These are phyloP conservation scores for Watsonalla binaria DNA, from an alignment of 2,888 invertebrate species.

Conservation along the genomic window DNA sequence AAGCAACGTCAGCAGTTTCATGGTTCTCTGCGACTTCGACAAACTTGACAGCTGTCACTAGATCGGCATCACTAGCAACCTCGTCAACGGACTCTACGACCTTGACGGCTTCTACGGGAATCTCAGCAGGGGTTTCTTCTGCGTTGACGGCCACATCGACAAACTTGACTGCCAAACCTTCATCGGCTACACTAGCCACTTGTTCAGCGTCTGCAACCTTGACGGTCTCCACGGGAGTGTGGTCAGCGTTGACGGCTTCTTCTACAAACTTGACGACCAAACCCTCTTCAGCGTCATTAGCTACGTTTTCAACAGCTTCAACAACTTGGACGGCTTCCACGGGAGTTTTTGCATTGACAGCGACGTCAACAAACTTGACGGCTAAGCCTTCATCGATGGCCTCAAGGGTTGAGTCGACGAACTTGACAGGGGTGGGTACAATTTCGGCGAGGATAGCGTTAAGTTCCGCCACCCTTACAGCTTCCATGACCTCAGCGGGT, in stretches of 20 bases:
- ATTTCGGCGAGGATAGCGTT: conserved; percentile 5
- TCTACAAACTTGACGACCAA: no score
- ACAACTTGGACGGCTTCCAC: conserved; percentile 5
- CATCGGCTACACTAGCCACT: neutral
- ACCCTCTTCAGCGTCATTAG: no score
- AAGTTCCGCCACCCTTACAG: conserved; percentile 7
- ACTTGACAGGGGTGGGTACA: conserved; percentile 6
- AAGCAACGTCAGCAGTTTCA: conserved; percentile 6
- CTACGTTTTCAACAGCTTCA: neutral
- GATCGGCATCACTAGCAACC: conserved; percentile 5
- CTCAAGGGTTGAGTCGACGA: conserved; percentile 9
- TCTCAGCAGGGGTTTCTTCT: neutral
- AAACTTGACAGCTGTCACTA: conserved; percentile 6
- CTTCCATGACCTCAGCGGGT: conserved; percentile 21
- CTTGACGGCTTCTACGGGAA: neutral
- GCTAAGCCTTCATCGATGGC: no score
- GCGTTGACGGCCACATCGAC: conserved; percentile 6
- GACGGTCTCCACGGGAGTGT: neutral
- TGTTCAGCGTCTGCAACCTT: conserved; percentile 5
- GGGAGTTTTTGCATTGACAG: neutral
- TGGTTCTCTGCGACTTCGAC: conserved; percentile 4
- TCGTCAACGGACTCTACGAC: neutral
- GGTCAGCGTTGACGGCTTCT: conserved; percentile 1
- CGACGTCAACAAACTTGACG: no score
- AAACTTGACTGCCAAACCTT: conserved; percentile 6